phyloP scores from a whole-genome alignment of 2,797 vertebrate species.

The Myotis findleyi region DNA sequence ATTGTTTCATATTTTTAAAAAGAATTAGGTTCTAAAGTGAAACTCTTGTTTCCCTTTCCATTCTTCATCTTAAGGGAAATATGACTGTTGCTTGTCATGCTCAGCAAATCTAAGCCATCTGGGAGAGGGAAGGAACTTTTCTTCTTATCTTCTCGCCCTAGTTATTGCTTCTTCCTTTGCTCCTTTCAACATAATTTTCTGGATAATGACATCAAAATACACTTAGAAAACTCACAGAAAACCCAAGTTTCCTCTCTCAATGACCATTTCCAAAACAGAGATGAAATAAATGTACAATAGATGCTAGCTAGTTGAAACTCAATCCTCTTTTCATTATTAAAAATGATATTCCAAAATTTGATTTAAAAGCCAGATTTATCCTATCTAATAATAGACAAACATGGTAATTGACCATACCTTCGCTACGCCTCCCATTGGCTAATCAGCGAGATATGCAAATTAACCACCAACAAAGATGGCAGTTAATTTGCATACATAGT shows the following conservation, averaged over 20 bases:
- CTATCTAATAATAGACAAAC: too few relatives aligned
- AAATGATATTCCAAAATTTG: background rate
- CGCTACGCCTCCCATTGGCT: too few relatives aligned
- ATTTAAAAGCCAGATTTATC: background rate
- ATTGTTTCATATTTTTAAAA: conserved; percentile 15
- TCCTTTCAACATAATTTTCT: background rate
- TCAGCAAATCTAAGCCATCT: conserved; percentile 5
- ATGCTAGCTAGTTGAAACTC: background rate
- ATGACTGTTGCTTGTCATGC: background rate
- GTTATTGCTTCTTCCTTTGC: background rate
- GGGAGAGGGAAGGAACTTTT: background rate
- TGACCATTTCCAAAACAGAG: background rate
- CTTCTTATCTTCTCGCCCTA: background rate
- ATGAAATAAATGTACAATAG: background rate
- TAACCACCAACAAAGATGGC: too few relatives aligned
- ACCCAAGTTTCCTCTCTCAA: background rate
- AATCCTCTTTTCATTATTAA: background rate
- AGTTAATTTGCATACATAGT: too few relatives aligned
- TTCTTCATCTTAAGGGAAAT: conserved; percentile 17
- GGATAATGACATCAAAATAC: background rate
- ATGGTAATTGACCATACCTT: too few relatives aligned
- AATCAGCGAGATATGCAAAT: too few relatives aligned
- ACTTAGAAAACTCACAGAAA: background rate
- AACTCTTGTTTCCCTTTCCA: background rate
- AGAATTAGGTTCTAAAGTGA: background rate